Conservation (phyloP, 2,888 invertebrate genomes). For the Crepidodera aurea region DNA sequence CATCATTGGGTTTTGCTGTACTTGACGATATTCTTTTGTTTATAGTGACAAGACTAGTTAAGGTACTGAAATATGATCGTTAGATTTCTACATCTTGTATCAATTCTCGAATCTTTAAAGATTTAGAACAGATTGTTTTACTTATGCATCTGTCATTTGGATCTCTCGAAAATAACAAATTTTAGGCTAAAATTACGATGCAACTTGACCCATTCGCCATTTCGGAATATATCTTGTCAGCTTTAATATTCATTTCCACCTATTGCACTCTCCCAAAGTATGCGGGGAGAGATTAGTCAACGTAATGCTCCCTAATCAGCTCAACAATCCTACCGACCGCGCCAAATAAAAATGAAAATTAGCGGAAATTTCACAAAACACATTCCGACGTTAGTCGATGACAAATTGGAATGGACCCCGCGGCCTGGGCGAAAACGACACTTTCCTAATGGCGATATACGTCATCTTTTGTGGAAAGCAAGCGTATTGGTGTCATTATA, state of each 20-base stretch:
- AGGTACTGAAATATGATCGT: too few species aligned
- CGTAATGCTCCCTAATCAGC: constrained; percentile 24
- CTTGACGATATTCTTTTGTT: too few species aligned
- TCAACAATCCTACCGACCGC: constrained; percentile 29
- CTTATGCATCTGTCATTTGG: too few species aligned
- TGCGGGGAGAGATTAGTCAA: constrained; percentile 32
- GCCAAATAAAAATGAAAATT: constrained; percentile 51
- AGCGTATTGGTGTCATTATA: constrained; percentile 56
- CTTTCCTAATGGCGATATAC: constrained; percentile 55
- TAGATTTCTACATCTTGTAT: too few species aligned
- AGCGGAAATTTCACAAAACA: constrained; percentile 51
- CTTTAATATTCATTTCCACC: not conserved
- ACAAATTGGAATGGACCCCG: constrained; percentile 51
- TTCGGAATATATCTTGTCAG: too few species aligned
- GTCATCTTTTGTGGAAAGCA: constrained; percentile 55
- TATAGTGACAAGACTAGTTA: too few species aligned
- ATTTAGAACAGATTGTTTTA: too few species aligned
- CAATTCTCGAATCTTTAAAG: too few species aligned
- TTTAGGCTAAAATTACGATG: too few species aligned
- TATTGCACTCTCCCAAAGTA: not conserved
- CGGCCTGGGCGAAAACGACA: constrained; percentile 53
- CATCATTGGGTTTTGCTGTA: too few species aligned
- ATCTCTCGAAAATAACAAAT: too few species aligned
- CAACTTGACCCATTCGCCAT: too few species aligned
- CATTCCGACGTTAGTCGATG: constrained; percentile 47